phyloP scores from a whole-genome alignment of 2,888 invertebrate genomes.

The Rhaphigaster nebulosa region DNA sequence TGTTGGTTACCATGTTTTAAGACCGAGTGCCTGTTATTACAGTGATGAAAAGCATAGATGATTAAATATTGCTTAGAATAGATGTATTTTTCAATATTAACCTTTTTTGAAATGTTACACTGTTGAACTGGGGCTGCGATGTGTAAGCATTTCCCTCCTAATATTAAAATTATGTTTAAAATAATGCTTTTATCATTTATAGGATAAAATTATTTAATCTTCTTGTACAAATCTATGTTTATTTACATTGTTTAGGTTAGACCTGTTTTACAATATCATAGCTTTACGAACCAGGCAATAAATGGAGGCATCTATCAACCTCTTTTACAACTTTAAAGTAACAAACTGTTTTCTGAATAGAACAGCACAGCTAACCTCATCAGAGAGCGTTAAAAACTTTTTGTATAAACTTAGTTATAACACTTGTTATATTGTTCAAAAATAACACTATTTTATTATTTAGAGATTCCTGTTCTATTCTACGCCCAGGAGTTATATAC shows the following conservation, averaged over 20 bases:
- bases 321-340: background rate
- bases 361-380: background rate
- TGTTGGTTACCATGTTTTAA: too few relatives aligned
- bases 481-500: background rate
- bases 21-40: too few relatives aligned
- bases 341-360: background rate
- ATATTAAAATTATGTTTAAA: too few relatives aligned
- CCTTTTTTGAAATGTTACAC: too few relatives aligned
- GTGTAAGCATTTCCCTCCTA: too few relatives aligned
- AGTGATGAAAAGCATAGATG: too few relatives aligned
- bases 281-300: background rate
- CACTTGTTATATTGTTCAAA: background rate
- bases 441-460: background rate
- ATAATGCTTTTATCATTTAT: too few relatives aligned
- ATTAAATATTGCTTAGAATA: too few relatives aligned
- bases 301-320: background rate
- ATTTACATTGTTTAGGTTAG: background rate
- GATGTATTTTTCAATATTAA: too few relatives aligned
- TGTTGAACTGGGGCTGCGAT: too few relatives aligned
- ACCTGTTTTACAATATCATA: background rate
- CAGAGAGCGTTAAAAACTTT: background rate
- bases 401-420: background rate
- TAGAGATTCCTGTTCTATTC: conserved; percentile 7
- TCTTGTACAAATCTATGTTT: background rate
- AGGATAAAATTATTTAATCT: background rate